phyloP scores from a whole-genome alignment of 2,888 invertebrate species.

The Diplazon laetatorius region DNA sequence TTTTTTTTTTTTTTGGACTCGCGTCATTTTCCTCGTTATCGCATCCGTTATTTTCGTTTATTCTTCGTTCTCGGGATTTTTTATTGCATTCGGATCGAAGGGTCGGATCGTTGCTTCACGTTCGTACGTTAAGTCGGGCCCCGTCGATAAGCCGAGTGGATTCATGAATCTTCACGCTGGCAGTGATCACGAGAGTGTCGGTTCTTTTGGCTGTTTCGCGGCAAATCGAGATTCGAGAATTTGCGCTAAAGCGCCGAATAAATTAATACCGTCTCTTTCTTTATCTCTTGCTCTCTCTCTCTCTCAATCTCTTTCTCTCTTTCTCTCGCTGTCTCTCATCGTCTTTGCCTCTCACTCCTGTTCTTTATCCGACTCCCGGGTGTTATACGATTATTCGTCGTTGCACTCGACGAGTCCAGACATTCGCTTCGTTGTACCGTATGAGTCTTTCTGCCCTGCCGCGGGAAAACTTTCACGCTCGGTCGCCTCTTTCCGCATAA shows the following conservation, averaged over 20 bases:
- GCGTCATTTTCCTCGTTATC: constrained; percentile 9
- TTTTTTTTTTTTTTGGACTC: constrained; percentile 35
- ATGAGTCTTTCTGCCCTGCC: background rate
- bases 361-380: constrained; percentile 1
- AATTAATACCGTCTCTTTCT: constrained; percentile 53
- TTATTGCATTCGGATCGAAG: no score
- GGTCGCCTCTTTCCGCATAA: constrained; percentile 12
- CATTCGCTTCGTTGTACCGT: background rate
- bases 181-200: constrained; percentile 32
- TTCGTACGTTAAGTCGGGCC: constrained; percentile 1
- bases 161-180: constrained; percentile 43
- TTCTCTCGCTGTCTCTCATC: constrained; percentile 9
- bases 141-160: constrained; percentile 57
- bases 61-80: constrained; percentile 38
- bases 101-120: background rate
- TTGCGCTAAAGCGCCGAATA: constrained; percentile 56
- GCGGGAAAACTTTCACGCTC: constrained; percentile 44
- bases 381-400: constrained; percentile 33
- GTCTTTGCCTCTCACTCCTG: constrained; percentile 4
- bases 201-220: constrained; percentile 17
- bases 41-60: constrained; percentile 37
- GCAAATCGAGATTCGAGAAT: constrained; percentile 37
- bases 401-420: constrained; percentile 2
- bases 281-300: background rate
- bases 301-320: constrained; percentile 1